phyloP scores from a whole-genome alignment of 2,113 vertebrate species.

The Mobula birostris region DNA sequence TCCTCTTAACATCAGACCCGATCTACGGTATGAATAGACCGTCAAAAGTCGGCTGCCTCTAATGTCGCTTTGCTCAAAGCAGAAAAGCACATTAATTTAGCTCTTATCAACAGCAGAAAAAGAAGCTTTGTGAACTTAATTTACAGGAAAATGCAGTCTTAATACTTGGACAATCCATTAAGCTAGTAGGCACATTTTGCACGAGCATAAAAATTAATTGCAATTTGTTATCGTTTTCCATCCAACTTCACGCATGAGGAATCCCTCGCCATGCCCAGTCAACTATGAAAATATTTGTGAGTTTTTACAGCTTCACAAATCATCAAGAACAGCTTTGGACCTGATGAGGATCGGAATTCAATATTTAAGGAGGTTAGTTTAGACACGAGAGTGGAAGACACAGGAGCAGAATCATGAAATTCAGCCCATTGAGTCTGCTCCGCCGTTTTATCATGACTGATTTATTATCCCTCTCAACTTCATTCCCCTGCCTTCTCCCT shows the following conservation, averaged over 20 bases:
- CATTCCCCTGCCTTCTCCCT: too few relatives aligned
- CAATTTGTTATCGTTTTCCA: neutral
- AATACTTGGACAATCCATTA: neutral
- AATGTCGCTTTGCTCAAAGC: neutral
- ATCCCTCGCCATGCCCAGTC: neutral
- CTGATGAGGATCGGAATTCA: too few relatives aligned
- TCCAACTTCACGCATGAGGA: neutral
- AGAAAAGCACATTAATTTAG: neutral
- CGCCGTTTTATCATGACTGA: too few relatives aligned
- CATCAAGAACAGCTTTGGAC: neutral
- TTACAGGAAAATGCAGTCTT: neutral
- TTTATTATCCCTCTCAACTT: too few relatives aligned
- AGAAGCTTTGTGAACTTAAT: neutral
- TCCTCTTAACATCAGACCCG: neutral
- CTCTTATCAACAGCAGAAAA: neutral
- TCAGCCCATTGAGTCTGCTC: too few relatives aligned
- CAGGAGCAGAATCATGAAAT: too few relatives aligned
- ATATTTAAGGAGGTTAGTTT: neutral
- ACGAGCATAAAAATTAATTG: neutral
- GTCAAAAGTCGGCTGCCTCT: neutral
- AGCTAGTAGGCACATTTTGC: neutral
- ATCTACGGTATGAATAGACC: neutral
- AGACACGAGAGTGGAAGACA: too few relatives aligned
- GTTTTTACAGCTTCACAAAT: neutral
- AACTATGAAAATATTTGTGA: neutral